Evolutionary conservation across 2,888 invertebrate species (phyloP), one percentile per base, ranked within the genome.

Genomic region (Agapostemon virescens): DNA sequence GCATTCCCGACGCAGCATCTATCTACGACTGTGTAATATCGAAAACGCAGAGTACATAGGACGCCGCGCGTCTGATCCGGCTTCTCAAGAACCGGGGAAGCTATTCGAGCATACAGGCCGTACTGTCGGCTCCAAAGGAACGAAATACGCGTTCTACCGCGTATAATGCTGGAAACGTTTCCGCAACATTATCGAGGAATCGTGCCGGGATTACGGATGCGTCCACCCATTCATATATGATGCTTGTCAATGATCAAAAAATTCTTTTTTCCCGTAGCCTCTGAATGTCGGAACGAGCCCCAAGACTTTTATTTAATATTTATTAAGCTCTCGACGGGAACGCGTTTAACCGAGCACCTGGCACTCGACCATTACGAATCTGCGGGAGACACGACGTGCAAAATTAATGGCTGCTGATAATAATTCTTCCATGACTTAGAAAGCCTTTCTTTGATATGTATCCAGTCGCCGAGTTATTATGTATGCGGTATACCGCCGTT

Each of bases 181-280:
- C 77, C 74, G 80, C 86, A 85, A 86, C 84, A 71, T 78, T 79
- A 85, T 85, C 85, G 86, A 83, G 76, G 82, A 81, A 68, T 83
- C 83, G 76, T 79, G 76, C 81, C 67, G 73, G 30, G 74, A 69
- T 77, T 81, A 74, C 77, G 77, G 74, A 72, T 79, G 64, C 71
- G 76, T 76, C 69, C 72, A 77, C 69, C 68, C 66, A 69, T 74
- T 69, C 73, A 55, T 66, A 76, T 72, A 78, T 84, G 36, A 66
- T 30, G 17, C 55, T 42, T 58, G 30, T 17, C 67, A 17, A 49
- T 74, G 55, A 80, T 80, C 74, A 74, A 52, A 70, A 52, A 69
- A 52, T 58, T n/a, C 5, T 26, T 38, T 42, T 23, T 49, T 45
- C 23, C 2, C 61, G 1, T 33, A 7, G n/a, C n/a, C n/a, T 1